These are phyloP conservation scores for Coreius guichenoti DNA, from an alignment of 2,797 vertebrate species.

Conservation along the genomic window DNA sequence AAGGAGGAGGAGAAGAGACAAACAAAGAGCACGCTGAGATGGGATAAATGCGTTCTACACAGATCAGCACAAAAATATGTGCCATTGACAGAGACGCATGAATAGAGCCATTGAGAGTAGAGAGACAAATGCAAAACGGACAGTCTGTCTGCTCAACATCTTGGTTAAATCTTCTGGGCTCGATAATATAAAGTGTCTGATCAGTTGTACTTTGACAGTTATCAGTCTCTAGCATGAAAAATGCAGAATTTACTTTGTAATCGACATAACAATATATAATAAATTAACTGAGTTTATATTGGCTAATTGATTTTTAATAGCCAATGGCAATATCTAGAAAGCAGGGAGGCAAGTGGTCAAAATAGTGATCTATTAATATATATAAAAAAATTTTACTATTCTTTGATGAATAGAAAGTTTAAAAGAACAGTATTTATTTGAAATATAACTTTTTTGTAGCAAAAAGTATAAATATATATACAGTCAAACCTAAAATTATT, in stretches of 20 bases:
- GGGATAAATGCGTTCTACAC: neutral
- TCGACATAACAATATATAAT: neutral
- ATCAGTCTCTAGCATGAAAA: neutral
- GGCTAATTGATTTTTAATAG: neutral
- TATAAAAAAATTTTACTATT: no score
- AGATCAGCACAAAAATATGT: slow-evolving; percentile 37
- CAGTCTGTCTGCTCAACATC: neutral
- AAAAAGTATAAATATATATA: no score
- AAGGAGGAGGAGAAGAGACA: neutral
- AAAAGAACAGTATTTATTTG: no score
- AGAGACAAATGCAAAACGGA: neutral
- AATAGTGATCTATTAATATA: neutral
- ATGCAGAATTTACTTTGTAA: neutral
- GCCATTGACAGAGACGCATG: neutral
- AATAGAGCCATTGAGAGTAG: slow-evolving; percentile 27
- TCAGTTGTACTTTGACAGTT: neutral
- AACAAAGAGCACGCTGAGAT: slow-evolving; percentile 6
- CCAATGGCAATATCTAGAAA: neutral
- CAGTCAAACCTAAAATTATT: no score
- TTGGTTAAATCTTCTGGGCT: neutral
- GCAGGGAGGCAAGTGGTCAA: neutral
- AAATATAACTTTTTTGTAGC: no score
- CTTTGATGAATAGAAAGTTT: no score
- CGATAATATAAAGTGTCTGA: neutral
- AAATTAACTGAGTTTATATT: neutral